Conservation (phyloP, 2,113 vertebrate genomes). For the Callipepla californica region DNA sequence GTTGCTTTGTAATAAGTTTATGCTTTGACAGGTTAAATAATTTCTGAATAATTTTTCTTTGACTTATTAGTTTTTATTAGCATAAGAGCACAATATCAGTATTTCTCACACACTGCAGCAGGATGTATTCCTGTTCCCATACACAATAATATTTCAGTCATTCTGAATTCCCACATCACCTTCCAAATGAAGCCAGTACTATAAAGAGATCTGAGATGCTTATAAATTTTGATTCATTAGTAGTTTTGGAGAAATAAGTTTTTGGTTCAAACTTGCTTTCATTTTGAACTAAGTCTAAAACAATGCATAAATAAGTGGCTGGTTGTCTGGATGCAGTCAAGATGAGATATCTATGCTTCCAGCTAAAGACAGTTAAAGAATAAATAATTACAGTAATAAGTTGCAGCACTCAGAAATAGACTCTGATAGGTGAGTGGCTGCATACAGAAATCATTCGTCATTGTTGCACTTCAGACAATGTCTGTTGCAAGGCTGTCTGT, state of each 20-base stretch:
- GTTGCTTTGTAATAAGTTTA: not conserved
- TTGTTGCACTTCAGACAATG: not conserved
- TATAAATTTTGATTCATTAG: not conserved
- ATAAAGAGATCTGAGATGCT: not conserved
- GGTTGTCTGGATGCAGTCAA: not conserved
- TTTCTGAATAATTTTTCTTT: not conserved
- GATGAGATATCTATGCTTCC: not conserved
- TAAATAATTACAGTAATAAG: not conserved
- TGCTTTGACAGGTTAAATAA: not conserved
- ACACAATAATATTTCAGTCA: not conserved
- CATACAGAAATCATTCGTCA: not conserved
- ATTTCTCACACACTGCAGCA: not conserved
- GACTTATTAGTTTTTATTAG: not conserved
- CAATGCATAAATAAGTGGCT: not conserved
- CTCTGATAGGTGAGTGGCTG: not conserved
- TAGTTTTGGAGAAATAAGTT: not conserved
- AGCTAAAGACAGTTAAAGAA: constrained; percentile 22
- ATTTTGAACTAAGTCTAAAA: not conserved
- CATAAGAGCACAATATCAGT: not conserved
- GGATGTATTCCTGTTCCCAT: not conserved
- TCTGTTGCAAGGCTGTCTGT: not conserved
- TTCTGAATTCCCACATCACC: not conserved
- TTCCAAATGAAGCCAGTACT: not conserved
- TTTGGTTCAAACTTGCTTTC: not conserved
- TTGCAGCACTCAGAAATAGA: not conserved